phyloP scores from a whole-genome alignment of 2,797 vertebrate genomes.

The Hydrophis major region DNA sequence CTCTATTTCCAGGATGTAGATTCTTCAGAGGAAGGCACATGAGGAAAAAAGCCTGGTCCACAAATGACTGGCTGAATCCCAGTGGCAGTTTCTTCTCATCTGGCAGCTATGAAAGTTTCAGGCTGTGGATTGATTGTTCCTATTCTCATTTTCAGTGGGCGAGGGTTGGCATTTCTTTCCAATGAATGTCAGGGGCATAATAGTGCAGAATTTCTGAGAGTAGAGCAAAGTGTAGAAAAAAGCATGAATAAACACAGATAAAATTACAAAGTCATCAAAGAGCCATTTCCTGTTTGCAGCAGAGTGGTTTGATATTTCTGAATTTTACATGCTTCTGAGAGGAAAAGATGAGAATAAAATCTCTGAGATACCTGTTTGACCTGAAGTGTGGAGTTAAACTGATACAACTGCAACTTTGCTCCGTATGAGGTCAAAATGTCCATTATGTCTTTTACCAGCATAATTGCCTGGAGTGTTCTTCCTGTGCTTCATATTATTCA shows the following conservation, averaged over 20 bases:
- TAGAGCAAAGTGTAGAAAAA: background rate
- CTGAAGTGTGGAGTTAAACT: background rate
- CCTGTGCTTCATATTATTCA: constrained; percentile 67
- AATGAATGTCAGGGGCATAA: background rate
- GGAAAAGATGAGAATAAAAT: constrained; percentile 49
- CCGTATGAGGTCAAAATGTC: constrained; percentile 48
- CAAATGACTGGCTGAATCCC: background rate
- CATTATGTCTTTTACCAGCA: constrained; percentile 48
- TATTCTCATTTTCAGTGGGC: background rate
- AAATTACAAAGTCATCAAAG: constrained; percentile 68
- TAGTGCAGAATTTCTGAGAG: background rate
- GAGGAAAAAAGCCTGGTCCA: background rate
- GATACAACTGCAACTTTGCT: constrained; percentile 19
- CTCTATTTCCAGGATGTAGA: background rate
- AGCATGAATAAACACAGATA: constrained; percentile 44
- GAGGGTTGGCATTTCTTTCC: background rate
- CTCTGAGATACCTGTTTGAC: constrained; percentile 23
- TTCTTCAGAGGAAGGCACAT: background rate
- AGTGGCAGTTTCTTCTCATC: background rate
- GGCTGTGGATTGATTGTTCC: background rate
- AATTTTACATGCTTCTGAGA: constrained; percentile 46
- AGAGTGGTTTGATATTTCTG: constrained; percentile 52
- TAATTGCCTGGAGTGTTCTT: constrained; percentile 67
- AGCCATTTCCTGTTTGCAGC: constrained; percentile 67
- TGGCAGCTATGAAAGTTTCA: background rate